Percentiles rank a stretch among this genome's conserved stretches.
These are phyloP conservation scores for Tenebrio molitor DNA, from an alignment of 1,140 invertebrate species.

Conservation along the genomic window DNA sequence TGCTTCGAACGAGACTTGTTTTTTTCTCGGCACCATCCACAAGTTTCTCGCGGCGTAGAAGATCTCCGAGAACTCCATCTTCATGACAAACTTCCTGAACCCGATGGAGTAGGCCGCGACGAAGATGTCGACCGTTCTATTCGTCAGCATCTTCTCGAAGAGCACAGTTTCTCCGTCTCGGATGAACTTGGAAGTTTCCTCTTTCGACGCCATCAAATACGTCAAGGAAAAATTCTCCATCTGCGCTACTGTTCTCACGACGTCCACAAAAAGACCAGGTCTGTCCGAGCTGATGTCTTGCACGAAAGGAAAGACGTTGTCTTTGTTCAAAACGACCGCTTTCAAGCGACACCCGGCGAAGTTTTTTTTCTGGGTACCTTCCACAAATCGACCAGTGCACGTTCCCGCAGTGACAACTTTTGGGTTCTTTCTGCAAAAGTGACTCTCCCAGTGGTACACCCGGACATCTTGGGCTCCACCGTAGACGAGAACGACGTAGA, in stretches of 20 bases:
- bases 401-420: neutral
- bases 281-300: neutral
- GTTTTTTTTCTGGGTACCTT: neutral
- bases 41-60: conserved; percentile 8
- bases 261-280: conserved; percentile 10
- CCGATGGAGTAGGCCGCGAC: neutral
- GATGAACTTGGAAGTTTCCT: neutral
- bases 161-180: neutral
- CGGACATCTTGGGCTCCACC: neutral
- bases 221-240: neutral
- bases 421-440: neutral
- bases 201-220: neutral
- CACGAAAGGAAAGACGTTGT: conserved; percentile 3
- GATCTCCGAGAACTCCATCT: conserved; percentile 3
- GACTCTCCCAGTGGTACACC: neutral
- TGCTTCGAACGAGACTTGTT: neutral
- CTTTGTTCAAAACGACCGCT: conserved; percentile 6
- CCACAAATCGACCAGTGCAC: neutral
- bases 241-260: neutral
- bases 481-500: neutral
- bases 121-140: neutral
- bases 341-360: neutral
- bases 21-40: neutral
- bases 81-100: neutral
- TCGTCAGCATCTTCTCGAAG: neutral